These are phyloP conservation scores for Rhopalosiphum padi DNA, from an alignment of 1,140 invertebrate genomes.

Conservation along the genomic window DNA sequence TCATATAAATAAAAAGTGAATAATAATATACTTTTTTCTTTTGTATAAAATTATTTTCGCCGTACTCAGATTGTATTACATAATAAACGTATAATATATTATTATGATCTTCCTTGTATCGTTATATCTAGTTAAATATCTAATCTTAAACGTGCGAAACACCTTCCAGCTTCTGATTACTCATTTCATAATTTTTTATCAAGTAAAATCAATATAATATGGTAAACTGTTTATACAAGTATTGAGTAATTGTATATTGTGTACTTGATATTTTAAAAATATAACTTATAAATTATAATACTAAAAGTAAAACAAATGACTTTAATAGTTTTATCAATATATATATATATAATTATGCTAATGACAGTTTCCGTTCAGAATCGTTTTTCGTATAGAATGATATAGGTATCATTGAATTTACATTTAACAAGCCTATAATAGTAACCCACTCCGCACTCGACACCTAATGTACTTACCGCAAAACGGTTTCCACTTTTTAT, in stretches of 20 bases:
- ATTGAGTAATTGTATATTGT: not conserved
- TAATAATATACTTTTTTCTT: conserved; percentile 17
- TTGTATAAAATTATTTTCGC: not conserved
- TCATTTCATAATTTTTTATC: not conserved
- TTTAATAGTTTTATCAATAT: too few relatives aligned
- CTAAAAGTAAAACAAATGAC: too few relatives aligned
- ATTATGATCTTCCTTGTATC: not conserved
- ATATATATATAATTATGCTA: too few relatives aligned
- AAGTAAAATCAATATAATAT: not conserved
- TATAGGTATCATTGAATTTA: too few relatives aligned
- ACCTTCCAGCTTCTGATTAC: not conserved
- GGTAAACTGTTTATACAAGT: not conserved
- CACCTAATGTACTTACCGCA: too few relatives aligned
- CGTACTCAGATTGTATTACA: not conserved
- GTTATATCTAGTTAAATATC: not conserved
- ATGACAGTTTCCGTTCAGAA: too few relatives aligned
- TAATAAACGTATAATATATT: not conserved
- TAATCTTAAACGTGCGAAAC: not conserved
- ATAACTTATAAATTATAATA: too few relatives aligned
- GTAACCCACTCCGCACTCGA: too few relatives aligned
- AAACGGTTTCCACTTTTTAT: too few relatives aligned
- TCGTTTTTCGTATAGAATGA: too few relatives aligned
- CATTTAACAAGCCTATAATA: too few relatives aligned
- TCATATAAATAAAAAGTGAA: not conserved
- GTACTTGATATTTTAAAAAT: too few relatives aligned